Evolutionary conservation across 2,888 invertebrate genomes (phyloP), one percentile per base, ranked within the genome.

Genomic region (Phasia obesa): DNA sequence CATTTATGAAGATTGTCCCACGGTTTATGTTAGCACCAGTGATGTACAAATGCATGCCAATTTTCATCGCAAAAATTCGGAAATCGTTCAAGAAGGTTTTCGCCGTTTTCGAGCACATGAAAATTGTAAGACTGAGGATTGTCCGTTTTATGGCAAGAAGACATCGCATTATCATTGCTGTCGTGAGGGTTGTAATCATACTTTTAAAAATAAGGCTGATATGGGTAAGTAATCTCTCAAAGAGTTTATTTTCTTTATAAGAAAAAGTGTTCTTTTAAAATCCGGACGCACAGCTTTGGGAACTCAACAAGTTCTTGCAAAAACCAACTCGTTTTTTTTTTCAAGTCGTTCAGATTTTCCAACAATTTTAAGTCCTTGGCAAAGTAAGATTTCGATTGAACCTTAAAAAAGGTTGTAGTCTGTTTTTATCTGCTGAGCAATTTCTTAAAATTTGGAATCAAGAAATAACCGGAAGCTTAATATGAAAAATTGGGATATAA

Each of bases 31-130:
- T 89, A 98, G 98, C 88, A 99, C 99, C 4, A 98, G 98, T 62
- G 99, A 99, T 91, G 99, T 99, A 4, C 99, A 99, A 92, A 99
- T 99, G 99, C 99, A 99, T 91, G 98, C 99, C 4, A 99, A 99
- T 92, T 99, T 98, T 91, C 99, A 99, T 91, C 94, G 98, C 74
- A 99, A 99, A 91, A 98, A 99, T 91, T 97, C 98, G 0, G 98
- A 98, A 19, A 99, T 99, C 87, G 97, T 98, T 75, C 98, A 98
- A 89, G 99, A 99, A 91, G 99, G 99, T 0, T 99, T 99, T 92
- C 98, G 98, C 89, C 93, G 99, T 87, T 98, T 97, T 92, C 93
- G 99, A 17, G 99, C 98, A 0, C 98, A 98, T 0, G 99, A 99
- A 91, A 98, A 97, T 91, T 99, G 99, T 91, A 96, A 96, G 7